Base-by-base conservation (phyloP, 2,797 vertebrate genomes). In the Malacoctenus gilli region DNA sequence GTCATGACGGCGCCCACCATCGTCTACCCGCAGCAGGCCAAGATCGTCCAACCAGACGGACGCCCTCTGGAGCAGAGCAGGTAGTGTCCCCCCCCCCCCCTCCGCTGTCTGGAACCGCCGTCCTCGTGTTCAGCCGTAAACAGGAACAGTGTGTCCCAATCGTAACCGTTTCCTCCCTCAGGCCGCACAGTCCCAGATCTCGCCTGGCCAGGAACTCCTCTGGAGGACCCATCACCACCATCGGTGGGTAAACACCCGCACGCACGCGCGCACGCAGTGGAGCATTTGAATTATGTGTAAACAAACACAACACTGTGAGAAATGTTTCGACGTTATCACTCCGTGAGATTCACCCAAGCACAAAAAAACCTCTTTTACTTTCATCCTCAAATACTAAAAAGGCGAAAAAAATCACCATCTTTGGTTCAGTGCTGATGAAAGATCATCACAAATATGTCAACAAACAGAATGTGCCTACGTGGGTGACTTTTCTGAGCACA, bases 181-280 rank as follows among this genome's bases (percentile, higher is more conserved):
- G 95, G 85, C 90, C 94, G 25, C 92, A 92, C 79, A 97, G 95
- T 85, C 95, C 96, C 58, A 93, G 96, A 74, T 84, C 90, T 73
- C 93, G 94, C 30, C 71, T 92, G 62, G 66, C 83, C 66, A 93
- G 93, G 74, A 93, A 87, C 60, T 83, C 88, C 12, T 86, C 93
- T 6, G 84, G 82, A 23, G 89, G 75, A 59, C 90, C 94, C 1
- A 90, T 98, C 83, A 98, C 94, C 52, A 98, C 94, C 82, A 90
- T 98, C 8, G 97, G 97, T 99, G 91, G 86, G 94, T 79, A 71
- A 77, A 51, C 10, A 19, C 30, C 19, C 35, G 37, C 47, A 43
- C 39, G 31, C 38, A 41, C 30, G 28, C 28, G 40, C 40, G 42
- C 38, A 54, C 35, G 49, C 37, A 41, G 19, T 58, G 20, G 48